Evolutionary conservation across 2,113 vertebrate genomes (phyloP).

Genomic region (Oreochromis tanganicae): DNA sequence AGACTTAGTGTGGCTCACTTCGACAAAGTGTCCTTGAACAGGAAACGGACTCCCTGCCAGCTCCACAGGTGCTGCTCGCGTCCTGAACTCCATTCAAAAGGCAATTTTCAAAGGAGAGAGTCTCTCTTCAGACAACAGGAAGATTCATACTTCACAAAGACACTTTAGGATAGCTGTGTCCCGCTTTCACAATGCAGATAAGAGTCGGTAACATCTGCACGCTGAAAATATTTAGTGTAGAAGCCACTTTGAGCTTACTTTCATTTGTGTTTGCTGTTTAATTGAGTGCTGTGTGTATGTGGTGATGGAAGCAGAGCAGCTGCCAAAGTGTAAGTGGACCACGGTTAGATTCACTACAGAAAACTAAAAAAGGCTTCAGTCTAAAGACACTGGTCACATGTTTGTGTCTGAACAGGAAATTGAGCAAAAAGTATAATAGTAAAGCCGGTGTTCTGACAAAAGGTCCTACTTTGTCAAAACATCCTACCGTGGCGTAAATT

Average conservation of each 20-base stretch:
- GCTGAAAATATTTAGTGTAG: neutral
- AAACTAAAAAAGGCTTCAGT: neutral
- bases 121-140: neutral
- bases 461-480: neutral
- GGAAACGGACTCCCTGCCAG: neutral
- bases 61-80: neutral
- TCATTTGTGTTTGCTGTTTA: neutral
- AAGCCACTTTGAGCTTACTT: rapidly evolving
- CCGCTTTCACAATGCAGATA: neutral
- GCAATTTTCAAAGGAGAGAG: neutral
- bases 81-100: neutral
- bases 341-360: rapidly evolving
- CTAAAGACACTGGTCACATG: neutral
- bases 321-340: neutral
- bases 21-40: neutral
- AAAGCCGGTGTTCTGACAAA: neutral
- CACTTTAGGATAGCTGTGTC: neutral
- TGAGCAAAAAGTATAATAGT: neutral
- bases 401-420: neutral
- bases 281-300: neutral
- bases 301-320: neutral
- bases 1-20: neutral
- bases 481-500: rapidly evolving
- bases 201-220: rapidly evolving
- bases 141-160: neutral